These are phyloP conservation scores for Paedocypris sp. DNA, from an alignment of 2,113 vertebrate species.

Conservation along the genomic window DNA sequence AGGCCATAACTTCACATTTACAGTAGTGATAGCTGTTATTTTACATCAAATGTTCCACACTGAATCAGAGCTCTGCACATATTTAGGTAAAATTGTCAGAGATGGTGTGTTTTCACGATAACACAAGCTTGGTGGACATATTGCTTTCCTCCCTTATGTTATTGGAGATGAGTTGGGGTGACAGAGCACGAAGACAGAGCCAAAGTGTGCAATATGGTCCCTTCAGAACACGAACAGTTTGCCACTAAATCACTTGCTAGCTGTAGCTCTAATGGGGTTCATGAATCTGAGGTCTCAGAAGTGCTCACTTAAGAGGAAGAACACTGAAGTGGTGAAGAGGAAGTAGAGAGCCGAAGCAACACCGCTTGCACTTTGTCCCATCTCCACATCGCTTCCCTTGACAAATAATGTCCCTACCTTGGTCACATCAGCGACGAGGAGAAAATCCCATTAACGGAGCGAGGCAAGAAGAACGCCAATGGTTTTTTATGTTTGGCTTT, in stretches of 20 bases:
- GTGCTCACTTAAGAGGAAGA: conserved; percentile 11
- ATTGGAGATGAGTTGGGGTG: neutral
- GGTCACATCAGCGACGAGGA: conserved; percentile 37
- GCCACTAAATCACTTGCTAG: conserved; percentile 18
- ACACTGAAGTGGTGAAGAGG: conserved; percentile 3
- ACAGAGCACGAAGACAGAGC: neutral
- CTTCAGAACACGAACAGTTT: neutral
- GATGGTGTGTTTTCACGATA: too few species aligned
- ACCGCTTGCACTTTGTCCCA: conserved; percentile 33
- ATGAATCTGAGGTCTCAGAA: conserved; percentile 13
- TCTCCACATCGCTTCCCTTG: conserved; percentile 44
- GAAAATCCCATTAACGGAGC: conserved; percentile 54
- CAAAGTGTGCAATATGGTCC: conserved; percentile 1
- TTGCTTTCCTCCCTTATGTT: neutral
- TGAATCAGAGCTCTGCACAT: too few species aligned
- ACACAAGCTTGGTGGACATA: too few species aligned
- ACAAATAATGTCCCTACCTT: conserved; percentile 47
- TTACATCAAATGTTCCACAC: too few species aligned
- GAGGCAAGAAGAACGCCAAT: conserved; percentile 41
- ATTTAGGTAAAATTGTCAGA: too few species aligned
- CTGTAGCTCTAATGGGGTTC: conserved; percentile 6
- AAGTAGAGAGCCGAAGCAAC: neutral
- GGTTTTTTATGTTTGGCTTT: conserved; percentile 46
- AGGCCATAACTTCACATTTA: too few species aligned
- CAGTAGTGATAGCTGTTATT: too few species aligned